Base-by-base conservation (phyloP, 2,888 invertebrate species). In the Dasysyrphus albostriatus region DNA sequence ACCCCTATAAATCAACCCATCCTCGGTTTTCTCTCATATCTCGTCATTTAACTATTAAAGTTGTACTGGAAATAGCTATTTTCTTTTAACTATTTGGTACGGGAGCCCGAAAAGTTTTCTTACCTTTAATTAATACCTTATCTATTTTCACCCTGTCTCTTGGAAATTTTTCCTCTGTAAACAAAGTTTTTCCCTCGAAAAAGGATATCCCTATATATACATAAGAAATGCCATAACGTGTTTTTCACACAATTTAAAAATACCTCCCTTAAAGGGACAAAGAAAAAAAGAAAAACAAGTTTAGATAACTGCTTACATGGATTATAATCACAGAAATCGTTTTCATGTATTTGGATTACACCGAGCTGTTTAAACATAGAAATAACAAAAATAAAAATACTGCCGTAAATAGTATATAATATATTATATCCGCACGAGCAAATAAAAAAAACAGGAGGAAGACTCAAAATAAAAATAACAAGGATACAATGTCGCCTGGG, bases 401-500 rank as follows among this genome's bases (percentile, higher is more conserved):
- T 19, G 14, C 4, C 24, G 24, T 61, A 61, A 61, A 61, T 19
- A 59, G 19, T 4, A 63, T 44, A 63, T 16, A 47, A 19, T 29
- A 54, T 6, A 10, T 24, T 24, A 24, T 29, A 29, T 51, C 3
- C 7, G 14, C 14, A 51, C 24, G 16, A 47, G 6, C 1, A 49
- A 14, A 37, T 58, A 77, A 34, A 51, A 49, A 29, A 74, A 74
- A 75, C 81, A 37, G 59, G 61, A 77, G 63, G 69, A 73, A 85
- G 77, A 81, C 59, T 77, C 58, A 75, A 77, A 81, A 69, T 77
- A 82, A 72, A 77, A 77, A 54, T 73, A 81, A 85, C 77, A 85
- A 85, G 85, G 85, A 85, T 81, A 81, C 69, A 77, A 85, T 85
- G 81, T 85, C 85, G 85, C 77, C 81, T 73, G 72, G 73, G 69